Evolutionary conservation across 2,113 vertebrate genomes (phyloP).

Genomic region (Corapipo altera): DNA sequence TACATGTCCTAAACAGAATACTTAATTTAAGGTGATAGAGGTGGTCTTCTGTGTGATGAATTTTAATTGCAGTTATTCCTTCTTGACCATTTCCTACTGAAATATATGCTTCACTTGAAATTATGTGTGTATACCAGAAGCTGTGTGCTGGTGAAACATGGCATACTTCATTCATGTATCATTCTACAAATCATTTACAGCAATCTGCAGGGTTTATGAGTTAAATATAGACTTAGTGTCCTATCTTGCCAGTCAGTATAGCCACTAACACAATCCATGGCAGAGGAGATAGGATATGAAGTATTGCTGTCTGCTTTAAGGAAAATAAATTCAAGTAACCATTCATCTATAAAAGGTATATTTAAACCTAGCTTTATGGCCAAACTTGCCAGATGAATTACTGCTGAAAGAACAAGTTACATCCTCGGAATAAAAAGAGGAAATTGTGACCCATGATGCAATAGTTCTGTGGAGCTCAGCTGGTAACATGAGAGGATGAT

Average conservation of each 20-base stretch:
- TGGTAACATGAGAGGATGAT: not conserved
- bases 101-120: not conserved
- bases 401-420: not conserved
- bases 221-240: not conserved
- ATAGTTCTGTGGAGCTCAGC: not conserved
- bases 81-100: not conserved
- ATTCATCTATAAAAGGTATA: not conserved
- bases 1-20: not conserved
- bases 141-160: not conserved
- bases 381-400: constrained; percentile 1
- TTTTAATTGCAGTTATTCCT: not conserved
- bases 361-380: constrained; percentile 29
- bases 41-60: not conserved
- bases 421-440: not conserved
- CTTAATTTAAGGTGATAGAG: not conserved
- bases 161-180: not conserved
- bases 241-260: not conserved
- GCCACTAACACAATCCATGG: not conserved
- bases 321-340: constrained; percentile 24
- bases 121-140: not conserved
- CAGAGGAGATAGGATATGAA: not conserved
- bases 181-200: not conserved
- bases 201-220: not conserved
- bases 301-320: not conserved
- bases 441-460: not conserved